Base-by-base conservation (phyloP, 2,113 vertebrate genomes). In the Centrocercus urophasianus region DNA sequence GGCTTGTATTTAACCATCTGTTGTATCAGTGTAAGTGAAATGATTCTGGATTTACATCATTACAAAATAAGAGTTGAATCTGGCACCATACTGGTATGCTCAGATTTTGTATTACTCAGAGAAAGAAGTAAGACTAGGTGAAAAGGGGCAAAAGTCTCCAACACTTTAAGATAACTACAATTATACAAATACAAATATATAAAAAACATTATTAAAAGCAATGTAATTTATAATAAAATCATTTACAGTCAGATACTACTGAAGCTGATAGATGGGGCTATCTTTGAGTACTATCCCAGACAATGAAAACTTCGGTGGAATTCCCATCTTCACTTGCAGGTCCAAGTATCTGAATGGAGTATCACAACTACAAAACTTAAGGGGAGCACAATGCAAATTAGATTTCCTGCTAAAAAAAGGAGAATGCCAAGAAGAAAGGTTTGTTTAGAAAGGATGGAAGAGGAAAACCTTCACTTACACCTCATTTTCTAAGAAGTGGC, bases 21-120 rank as follows among this genome's bases (percentile, higher is more conserved):
- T 88, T 95, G 93, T 86, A 91, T 74, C 76, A 72, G 38, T 61
- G 79, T 90, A 90, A 93, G 79, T 91, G 90, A 88, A 95, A 57
- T 17, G 57, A 94, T 89, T 89, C 73, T 59, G 73, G 83, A 78
- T 88, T 91, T 81, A 91, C 10, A 10, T 86, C 43, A 45, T 48
- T 69, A 83, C 63, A 63, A 95, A 93, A 73, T 25, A 67, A 4
- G 48, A 96, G 70, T 66, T 73, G 73, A 93, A 88, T 75, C 47
- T 90, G 69, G 85, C 25, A 83, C 47, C 45, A 19, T 21, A 66
- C 66, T 60, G 82, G 75, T 0, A 5, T 30, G 61, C 50, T 60
- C 88, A 89, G 42, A 6, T 76, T 78, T 91, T 54, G 65, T 52
- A n/a, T 69, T 61, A 87, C 5, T n/a, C 17, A 57, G 60, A 74